phyloP scores from a whole-genome alignment of 2,888 invertebrate species.

The Cerceris ruficornis region DNA sequence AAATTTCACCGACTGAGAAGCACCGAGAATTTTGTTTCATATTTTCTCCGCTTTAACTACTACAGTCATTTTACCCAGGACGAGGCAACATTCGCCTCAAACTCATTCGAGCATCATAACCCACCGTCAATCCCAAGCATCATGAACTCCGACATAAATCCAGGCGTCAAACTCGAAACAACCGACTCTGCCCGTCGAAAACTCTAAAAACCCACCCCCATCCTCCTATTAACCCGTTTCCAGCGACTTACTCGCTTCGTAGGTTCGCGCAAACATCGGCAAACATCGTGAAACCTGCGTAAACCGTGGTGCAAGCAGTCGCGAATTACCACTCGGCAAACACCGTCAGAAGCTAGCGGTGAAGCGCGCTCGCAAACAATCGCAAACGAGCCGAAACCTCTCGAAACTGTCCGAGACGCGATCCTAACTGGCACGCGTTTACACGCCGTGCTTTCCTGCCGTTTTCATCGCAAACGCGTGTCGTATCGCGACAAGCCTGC shows the following conservation, averaged over 20 bases:
- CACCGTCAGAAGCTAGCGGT: no score
- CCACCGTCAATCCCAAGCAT: not conserved
- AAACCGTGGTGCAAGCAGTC: no score
- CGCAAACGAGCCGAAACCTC: conserved; percentile 2
- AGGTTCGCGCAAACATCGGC: no score
- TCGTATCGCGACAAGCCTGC: conserved; percentile 10
- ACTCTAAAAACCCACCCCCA: no score
- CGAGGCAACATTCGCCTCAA: not conserved
- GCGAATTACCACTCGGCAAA: no score
- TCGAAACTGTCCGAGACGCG: not conserved
- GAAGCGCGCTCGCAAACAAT: not conserved
- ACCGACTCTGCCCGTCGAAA: no score
- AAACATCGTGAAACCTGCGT: no score
- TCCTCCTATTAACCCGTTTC: no score
- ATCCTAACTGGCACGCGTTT: not conserved
- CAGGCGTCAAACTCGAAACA: no score
- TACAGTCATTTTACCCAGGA: not conserved
- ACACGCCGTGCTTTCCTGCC: not conserved
- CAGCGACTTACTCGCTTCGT: no score
- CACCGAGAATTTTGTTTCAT: not conserved
- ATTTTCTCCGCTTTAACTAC: not conserved
- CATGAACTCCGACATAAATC: no score
- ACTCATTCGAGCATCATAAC: not conserved
- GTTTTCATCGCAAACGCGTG: conserved; percentile 1
- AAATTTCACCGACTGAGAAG: not conserved